phyloP scores from a whole-genome alignment of 2,888 invertebrate genomes.

The Drosophila kanekoi region DNA sequence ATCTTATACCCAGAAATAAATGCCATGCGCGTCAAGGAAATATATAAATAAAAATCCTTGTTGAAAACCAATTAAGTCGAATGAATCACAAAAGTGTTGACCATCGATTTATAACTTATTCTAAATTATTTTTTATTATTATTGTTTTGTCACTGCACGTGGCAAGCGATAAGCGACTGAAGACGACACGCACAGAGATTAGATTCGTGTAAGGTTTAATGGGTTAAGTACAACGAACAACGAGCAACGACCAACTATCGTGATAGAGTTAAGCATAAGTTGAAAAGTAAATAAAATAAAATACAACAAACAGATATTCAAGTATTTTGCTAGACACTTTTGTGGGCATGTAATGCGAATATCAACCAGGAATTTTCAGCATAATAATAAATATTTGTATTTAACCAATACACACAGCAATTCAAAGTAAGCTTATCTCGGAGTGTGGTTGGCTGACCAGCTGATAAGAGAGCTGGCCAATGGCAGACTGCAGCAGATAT shows the following conservation, averaged over 20 bases:
- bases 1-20: not conserved
- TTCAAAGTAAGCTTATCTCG: not conserved
- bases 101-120: slow-evolving; percentile 6
- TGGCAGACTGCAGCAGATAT: slow-evolving; percentile 18
- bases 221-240: not conserved
- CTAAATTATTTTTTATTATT: not conserved
- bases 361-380: not conserved
- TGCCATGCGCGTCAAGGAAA: not conserved
- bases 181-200: slow-evolving; percentile 6
- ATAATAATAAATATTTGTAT: slow-evolving; percentile 9
- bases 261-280: not conserved
- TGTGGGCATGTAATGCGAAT: not conserved
- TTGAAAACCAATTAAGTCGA: not conserved
- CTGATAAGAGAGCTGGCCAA: slow-evolving; percentile 32
- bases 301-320: not conserved
- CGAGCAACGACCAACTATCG: slow-evolving; percentile 13
- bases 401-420: slow-evolving; percentile 4
- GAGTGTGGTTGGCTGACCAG: not conserved
- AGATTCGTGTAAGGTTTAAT: slow-evolving; percentile 2
- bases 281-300: not conserved
- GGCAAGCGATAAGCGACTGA: slow-evolving; percentile 21
- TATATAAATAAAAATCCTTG: not conserved
- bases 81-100: slow-evolving; percentile 23
- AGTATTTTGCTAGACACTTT: not conserved
- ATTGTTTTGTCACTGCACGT: slow-evolving; percentile 7